These are phyloP conservation scores for Sebastes itinus DNA, from an alignment of 2,797 vertebrate genomes.

Conservation along the genomic window DNA sequence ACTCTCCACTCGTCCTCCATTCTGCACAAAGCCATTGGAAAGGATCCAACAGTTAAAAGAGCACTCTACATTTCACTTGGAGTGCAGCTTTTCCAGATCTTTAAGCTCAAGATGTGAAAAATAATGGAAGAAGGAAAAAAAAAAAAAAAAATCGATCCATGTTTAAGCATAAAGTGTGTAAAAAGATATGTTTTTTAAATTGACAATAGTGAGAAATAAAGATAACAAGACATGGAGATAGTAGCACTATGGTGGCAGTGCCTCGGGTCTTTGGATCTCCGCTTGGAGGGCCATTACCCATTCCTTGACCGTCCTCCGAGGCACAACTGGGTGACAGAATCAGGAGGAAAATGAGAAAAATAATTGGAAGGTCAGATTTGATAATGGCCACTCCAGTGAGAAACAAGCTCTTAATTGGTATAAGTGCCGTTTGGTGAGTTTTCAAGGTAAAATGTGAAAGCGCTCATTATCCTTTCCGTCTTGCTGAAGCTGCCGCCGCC, in stretches of 20 bases:
- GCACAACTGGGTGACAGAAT: slow-evolving; percentile 75
- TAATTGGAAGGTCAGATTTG: slow-evolving; percentile 88
- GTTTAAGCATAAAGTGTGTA: neutral
- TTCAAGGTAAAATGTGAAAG: slow-evolving; percentile 86
- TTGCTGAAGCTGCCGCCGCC: slow-evolving; percentile 41
- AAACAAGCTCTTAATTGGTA: slow-evolving; percentile 84
- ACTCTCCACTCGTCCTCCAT: neutral
- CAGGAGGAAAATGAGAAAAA: slow-evolving; percentile 80
- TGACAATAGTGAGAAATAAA: slow-evolving; percentile 25
- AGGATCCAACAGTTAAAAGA: neutral
- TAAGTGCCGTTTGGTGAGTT: slow-evolving; percentile 76
- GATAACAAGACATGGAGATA: slow-evolving; percentile 22
- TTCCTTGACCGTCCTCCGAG: slow-evolving; percentile 65
- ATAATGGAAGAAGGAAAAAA: neutral
- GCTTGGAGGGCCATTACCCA: slow-evolving; percentile 70
- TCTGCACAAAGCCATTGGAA: neutral
- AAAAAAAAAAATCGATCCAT: neutral
- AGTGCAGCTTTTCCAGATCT: neutral
- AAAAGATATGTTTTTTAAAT: neutral
- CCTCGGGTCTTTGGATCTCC: slow-evolving; percentile 48
- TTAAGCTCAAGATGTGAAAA: neutral
- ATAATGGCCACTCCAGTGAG: slow-evolving; percentile 82
- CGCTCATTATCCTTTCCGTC: slow-evolving; percentile 81
- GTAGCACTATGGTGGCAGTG: slow-evolving; percentile 14
- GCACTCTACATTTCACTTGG: neutral